Percentiles rank a stretch among this genome's conserved stretches.
These are phyloP conservation scores for Coelopa frigida DNA, from an alignment of 1,140 invertebrate species.

Conservation along the genomic window DNA sequence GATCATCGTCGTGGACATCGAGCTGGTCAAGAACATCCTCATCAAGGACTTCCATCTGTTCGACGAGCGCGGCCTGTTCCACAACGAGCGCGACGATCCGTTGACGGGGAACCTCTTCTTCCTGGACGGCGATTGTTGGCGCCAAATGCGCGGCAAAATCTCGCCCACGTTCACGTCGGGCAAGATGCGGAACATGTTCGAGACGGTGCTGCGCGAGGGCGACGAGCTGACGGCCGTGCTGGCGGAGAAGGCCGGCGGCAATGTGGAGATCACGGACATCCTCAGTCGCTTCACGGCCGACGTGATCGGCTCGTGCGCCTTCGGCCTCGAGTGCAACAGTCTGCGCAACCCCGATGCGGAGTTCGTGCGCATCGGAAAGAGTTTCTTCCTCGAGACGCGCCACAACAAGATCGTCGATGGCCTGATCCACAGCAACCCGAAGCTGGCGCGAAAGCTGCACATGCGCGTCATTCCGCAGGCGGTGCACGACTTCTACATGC, in stretches of 20 bases:
- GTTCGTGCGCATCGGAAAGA: slow-evolving; percentile 43
- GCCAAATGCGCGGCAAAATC: slow-evolving; percentile 47
- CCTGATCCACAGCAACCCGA: slow-evolving; percentile 23
- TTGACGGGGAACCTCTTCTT: slow-evolving; percentile 48
- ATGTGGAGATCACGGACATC: slow-evolving; percentile 50
- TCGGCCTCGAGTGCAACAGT: slow-evolving; percentile 48
- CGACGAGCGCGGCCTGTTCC: slow-evolving; percentile 45
- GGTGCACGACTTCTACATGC: slow-evolving; percentile 40
- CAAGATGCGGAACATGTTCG: slow-evolving; percentile 53
- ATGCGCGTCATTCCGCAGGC: slow-evolving; percentile 30
- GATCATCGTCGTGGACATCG: slow-evolving; percentile 24
- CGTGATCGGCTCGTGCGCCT: slow-evolving; percentile 49
- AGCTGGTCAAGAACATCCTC: slow-evolving; percentile 31
- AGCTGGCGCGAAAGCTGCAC: slow-evolving; percentile 19
- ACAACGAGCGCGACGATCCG: slow-evolving; percentile 48
- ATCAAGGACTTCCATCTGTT: slow-evolving; percentile 40
- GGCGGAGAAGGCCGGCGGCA: slow-evolving; percentile 8
- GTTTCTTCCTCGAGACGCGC: slow-evolving; percentile 23
- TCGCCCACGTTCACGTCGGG: slow-evolving; percentile 52
- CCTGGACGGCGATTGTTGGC: slow-evolving; percentile 49
- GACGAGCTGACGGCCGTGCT: slow-evolving; percentile 30
- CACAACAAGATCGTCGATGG: slow-evolving; percentile 14
- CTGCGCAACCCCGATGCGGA: slow-evolving; percentile 44
- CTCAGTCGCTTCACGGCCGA: slow-evolving; percentile 56
- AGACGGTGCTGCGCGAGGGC: slow-evolving; percentile 34